Percentiles rank a stretch among this genome's conserved stretches.
Evolutionary conservation across 2,113 vertebrate genomes (phyloP).

Genomic region (Salvelinus sp.): DNA sequence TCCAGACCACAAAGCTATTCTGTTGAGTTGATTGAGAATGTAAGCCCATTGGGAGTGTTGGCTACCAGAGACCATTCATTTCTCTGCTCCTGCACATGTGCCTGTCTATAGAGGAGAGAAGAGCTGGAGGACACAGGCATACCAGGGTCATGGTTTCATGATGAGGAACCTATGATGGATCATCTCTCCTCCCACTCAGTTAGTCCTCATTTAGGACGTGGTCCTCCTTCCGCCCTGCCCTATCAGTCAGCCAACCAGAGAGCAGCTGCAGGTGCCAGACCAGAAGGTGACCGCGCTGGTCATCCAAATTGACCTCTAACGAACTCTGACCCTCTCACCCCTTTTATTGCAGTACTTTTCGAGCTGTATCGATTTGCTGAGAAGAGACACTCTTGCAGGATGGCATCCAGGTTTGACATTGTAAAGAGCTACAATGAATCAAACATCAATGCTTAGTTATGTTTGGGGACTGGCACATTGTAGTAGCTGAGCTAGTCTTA

Average conservation of each 20-base stretch:
- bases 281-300: slow-evolving; percentile 2
- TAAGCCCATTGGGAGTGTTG: neutral
- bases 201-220: slow-evolving; percentile 20
- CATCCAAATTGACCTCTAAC: neutral
- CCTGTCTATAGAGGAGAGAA: slow-evolving; percentile 3
- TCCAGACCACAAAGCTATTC: neutral
- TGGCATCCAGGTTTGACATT: neutral
- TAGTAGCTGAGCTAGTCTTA: too few species aligned
- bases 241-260: slow-evolving; percentile 3
- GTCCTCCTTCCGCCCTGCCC: slow-evolving; percentile 5
- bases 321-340: neutral
- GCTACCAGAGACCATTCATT: neutral
- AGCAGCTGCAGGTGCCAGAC: slow-evolving; percentile 13
- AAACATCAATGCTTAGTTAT: too few species aligned
- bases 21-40: neutral
- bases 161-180: slow-evolving; percentile 44
- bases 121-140: neutral
- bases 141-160: slow-evolving; percentile 32
- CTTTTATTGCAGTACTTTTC: neutral
- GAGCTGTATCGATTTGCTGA: neutral
- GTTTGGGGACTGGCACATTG: too few species aligned
- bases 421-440: too few species aligned
- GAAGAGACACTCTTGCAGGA: neutral
- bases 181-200: slow-evolving; percentile 14
- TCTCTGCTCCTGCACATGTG: neutral